These are phyloP conservation scores for Melanaphis sacchari DNA, from an alignment of 1,140 invertebrate genomes.

Conservation along the genomic window DNA sequence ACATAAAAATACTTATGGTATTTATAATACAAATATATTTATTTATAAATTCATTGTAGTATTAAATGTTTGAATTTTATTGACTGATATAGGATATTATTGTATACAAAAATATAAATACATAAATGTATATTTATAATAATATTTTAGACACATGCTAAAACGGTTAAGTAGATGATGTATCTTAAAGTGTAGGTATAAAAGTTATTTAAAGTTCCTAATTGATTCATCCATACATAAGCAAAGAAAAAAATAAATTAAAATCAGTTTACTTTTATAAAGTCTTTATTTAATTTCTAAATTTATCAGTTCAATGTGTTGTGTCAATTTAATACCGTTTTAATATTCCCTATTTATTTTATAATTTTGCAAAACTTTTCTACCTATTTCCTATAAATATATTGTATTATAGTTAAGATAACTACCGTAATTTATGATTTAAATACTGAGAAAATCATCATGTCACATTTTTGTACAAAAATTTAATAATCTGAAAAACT, in stretches of 20 bases:
- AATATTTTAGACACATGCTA: no score
- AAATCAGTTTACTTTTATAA: background rate
- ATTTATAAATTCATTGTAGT: no score
- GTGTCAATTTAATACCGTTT: background rate
- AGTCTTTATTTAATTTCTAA: background rate
- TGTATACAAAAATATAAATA: no score
- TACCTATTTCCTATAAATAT: background rate
- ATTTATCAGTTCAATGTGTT: background rate
- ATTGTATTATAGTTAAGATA: background rate
- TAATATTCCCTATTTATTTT: background rate
- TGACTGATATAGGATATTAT: no score
- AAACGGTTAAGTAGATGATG: no score
- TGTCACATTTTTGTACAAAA: background rate
- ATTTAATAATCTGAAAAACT: background rate
- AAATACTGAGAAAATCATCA: background rate
- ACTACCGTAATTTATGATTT: background rate
- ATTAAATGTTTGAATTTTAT: no score
- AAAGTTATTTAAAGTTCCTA: background rate
- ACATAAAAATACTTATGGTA: no score
- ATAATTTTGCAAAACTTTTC: background rate
- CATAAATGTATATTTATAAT: no score
- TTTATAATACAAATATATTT: no score
- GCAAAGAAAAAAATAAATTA: background rate
- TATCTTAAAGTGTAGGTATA: no score
- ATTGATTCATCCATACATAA: background rate